Conservation (phyloP, 2,797 vertebrate genomes). For the Fundulus diaphanus region DNA sequence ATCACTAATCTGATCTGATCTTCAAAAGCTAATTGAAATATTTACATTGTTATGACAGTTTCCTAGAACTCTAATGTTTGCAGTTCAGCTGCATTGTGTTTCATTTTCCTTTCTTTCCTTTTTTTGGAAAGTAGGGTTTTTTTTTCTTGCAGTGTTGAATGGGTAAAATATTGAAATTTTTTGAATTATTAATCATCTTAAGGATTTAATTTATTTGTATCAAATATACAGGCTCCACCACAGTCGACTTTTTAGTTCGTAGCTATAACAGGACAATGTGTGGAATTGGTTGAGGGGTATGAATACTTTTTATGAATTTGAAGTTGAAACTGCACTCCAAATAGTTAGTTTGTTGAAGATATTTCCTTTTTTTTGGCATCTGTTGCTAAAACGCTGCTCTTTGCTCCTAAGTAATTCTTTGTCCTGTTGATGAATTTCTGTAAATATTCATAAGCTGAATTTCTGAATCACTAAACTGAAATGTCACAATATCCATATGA, state of each 20-base stretch:
- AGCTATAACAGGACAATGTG: neutral
- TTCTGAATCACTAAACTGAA: conserved; percentile 28
- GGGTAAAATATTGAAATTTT: conserved; percentile 4
- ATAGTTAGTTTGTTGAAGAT: conserved; percentile 2
- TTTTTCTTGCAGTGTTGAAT: neutral
- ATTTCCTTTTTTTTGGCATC: conserved; percentile 11
- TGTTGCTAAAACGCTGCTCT: conserved; percentile 18
- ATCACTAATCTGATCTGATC: no score
- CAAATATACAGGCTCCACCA: neutral
- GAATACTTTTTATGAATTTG: neutral
- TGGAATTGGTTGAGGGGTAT: neutral
- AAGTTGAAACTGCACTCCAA: conserved; percentile 14
- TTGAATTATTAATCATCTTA: neutral
- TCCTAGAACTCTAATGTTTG: neutral
- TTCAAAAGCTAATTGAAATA: no score
- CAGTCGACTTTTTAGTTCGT: no score
- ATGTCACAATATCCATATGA: conserved; percentile 31
- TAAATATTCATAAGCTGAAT: conserved; percentile 26
- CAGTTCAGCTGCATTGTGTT: neutral
- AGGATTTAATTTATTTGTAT: neutral
- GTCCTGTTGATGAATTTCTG: conserved; percentile 18
- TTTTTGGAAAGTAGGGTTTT: neutral
- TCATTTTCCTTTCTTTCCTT: neutral
- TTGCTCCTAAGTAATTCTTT: conserved; percentile 20
- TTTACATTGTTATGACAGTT: neutral